phyloP scores from a whole-genome alignment of 2,113 vertebrate genomes.

The Leucoraja erinaceus region DNA sequence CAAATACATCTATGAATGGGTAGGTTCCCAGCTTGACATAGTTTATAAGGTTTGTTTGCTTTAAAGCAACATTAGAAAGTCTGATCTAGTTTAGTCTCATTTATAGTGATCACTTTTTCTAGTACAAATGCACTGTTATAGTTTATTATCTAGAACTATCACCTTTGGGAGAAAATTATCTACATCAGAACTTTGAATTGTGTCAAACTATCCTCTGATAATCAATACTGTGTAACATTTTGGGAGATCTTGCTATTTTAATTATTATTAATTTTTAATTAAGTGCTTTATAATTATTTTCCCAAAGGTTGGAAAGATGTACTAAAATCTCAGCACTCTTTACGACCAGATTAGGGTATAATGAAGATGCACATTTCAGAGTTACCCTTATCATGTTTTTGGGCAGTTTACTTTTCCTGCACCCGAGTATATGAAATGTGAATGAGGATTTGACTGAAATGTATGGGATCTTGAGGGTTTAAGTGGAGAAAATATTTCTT shows the following conservation, averaged over 20 bases:
- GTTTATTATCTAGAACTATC: neutral
- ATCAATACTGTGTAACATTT: neutral
- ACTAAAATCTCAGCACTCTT: neutral
- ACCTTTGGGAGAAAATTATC: neutral
- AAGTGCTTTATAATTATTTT: neutral
- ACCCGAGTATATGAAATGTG: no score
- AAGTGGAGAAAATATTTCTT: no score
- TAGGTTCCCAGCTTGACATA: neutral
- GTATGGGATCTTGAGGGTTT: no score
- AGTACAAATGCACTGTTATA: neutral
- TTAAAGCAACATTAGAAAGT: neutral
- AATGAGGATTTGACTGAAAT: no score
- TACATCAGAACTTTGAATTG: neutral
- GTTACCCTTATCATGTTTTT: neutral
- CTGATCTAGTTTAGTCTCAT: neutral
- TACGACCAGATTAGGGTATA: no score
- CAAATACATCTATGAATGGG: neutral
- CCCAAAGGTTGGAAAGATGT: no score
- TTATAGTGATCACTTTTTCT: neutral
- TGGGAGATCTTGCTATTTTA: neutral
- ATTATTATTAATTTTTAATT: no score
- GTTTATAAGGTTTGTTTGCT: neutral
- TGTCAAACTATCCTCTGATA: neutral
- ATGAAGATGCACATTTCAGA: neutral
- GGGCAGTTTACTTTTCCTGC: neutral